Conservation (phyloP, 1,140 invertebrate species). For the Pissodes strobi region DNA sequence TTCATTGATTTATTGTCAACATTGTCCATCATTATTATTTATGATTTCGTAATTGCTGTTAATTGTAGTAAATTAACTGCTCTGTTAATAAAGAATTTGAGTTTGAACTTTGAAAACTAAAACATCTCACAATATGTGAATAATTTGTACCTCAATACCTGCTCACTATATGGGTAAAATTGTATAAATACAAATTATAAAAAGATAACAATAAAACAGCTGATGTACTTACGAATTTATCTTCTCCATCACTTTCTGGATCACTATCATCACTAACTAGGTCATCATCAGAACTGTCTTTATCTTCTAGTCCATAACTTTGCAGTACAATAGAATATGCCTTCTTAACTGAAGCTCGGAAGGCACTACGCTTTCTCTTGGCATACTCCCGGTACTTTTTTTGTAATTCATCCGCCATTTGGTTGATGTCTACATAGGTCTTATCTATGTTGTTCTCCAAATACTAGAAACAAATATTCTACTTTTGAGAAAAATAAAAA, state of each 20-base stretch:
- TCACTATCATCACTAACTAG: conserved; percentile 57
- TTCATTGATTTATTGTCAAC: no score
- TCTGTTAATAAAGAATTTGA: no score
- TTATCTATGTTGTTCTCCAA: conserved; percentile 61
- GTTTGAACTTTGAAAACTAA: no score
- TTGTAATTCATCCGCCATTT: conserved; percentile 64
- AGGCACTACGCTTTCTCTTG: conserved; percentile 61
- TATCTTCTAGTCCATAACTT: conserved; percentile 53
- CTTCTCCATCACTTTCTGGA: conserved; percentile 15
- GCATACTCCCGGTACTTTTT: conserved; percentile 63
- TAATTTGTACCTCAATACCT: no score
- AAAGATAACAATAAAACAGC: not conserved
- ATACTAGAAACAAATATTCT: conserved; percentile 56
- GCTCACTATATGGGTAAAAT: no score
- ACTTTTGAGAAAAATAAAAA: no score
- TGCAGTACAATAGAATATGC: conserved; percentile 60
- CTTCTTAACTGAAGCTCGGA: conserved; percentile 55
- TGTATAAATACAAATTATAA: not conserved
- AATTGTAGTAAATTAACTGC: no score
- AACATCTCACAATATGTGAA: no score
- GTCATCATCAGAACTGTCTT: conserved; percentile 51
- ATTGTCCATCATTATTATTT: no score
- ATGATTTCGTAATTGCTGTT: no score
- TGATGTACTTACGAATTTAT: conserved; percentile 29
- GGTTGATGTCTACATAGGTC: conserved; percentile 62